These are phyloP conservation scores for Brotogeris chrysoptera DNA, from an alignment of 2,797 vertebrate species.

Conservation along the genomic window DNA sequence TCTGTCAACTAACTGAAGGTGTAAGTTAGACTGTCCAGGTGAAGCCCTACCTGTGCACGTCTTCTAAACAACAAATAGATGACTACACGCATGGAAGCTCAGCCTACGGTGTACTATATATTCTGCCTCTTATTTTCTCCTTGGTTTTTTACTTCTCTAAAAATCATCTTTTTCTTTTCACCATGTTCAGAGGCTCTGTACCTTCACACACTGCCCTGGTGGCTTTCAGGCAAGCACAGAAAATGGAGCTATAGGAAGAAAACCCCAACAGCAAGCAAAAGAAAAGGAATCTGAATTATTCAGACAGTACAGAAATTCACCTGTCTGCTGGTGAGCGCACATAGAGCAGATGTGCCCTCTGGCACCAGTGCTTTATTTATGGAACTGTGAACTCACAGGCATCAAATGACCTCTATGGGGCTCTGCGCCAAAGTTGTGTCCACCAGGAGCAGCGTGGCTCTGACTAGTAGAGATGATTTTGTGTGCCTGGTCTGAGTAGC, in stretches of 20 bases:
- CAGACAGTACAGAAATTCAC: not conserved
- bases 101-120: not conserved
- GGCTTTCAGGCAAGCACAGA: not conserved
- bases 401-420: not conserved
- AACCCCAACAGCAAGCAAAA: not conserved
- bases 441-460: not conserved
- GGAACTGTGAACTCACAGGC: not conserved
- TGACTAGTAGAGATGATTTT: not conserved
- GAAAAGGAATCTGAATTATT: not conserved
- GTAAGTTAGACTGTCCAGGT: not conserved
- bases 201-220: not conserved
- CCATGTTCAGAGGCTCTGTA: not conserved
- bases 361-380: not conserved
- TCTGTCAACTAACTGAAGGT: not conserved
- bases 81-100: not conserved
- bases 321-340: not conserved
- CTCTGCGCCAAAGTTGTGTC: not conserved
- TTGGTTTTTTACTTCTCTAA: not conserved
- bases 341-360: not conserved
- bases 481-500: not conserved
- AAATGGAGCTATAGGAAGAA: not conserved
- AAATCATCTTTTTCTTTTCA: not conserved
- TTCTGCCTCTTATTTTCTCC: not conserved
- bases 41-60: not conserved
- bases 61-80: not conserved